Base-by-base conservation (phyloP, 1,140 invertebrate species). In the Zeugodacus cucurbitae region DNA sequence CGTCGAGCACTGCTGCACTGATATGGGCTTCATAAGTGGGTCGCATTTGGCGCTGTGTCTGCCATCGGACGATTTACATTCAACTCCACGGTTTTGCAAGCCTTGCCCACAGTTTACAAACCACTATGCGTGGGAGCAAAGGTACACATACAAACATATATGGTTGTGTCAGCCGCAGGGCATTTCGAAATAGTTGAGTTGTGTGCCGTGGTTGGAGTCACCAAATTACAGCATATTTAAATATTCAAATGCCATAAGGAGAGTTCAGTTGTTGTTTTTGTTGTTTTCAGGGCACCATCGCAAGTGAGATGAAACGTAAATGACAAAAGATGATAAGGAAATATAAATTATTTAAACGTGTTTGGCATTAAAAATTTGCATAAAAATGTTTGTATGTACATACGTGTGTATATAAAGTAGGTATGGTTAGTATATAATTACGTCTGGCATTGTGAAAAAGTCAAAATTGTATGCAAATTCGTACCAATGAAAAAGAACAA, bases 61-160 rank as follows among this genome's bases (percentile, higher is more conserved):
- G 74, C 92, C 91, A 87, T 94, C 90, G 20, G 90, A 89, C 89
- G 94, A 94, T 90, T 96, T 94, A 93, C 97, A 98, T 91, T 97
- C 96, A n/a, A 98, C 96, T 29, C 95, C 95, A 41, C 97, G 94
- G 4, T 96, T 96, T 94, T 97, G 97, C n/a, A 96, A 94, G 0
- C 97, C 97, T 92, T 95, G 95, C 6, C 97, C 98, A 91, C 97
- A 98, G 3, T 96, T 96, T 11, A 96, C 96, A n/a, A 97, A 98
- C 92, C 97, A 98, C 97, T 98, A 94, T 96, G 11, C 5, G 34
- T 6, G 4, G 44, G 7, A 41, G 0, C 41, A 11, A 48, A 48
- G 17, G 90, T 67, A 14, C 2, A 41, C 17, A n/a, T n/a, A 41
- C 67, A n/a, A 1, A 74, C 6, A 74, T 14, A n/a, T 41, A n/a